A percentile compares a stretch with the other conserved stretches of the same genome.
These are phyloP conservation scores for Palythoa grandis DNA, from an alignment of 92 coral and sea anemone genomes.

Conservation along the genomic window DNA sequence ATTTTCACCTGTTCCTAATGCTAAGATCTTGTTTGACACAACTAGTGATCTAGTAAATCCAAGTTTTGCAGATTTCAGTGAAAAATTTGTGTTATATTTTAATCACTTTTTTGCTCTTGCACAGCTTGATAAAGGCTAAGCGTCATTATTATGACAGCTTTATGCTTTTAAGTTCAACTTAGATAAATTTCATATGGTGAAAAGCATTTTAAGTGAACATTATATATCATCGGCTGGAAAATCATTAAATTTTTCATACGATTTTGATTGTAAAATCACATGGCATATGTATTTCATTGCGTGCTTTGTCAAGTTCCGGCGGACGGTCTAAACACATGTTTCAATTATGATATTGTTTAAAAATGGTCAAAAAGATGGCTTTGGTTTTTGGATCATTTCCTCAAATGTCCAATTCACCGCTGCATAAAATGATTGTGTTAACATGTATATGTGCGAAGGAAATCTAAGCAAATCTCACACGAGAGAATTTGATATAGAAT, in stretches of 20 bases:
- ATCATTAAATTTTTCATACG: slow-evolving; percentile 3
- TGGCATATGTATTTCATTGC: neutral
- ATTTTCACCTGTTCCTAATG: slow-evolving; percentile 26
- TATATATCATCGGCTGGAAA: neutral
- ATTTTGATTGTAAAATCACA: slow-evolving; percentile 29
- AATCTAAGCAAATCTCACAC: no score
- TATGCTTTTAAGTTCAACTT: neutral
- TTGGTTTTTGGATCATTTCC: neutral
- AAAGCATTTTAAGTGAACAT: neutral
- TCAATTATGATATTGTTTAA: neutral
- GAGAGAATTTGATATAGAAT: no score
- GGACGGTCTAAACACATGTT: neutral
- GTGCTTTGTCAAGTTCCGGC: neutral
- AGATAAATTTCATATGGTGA: slow-evolving; percentile 22
- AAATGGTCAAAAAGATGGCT: neutral
- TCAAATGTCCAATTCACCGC: neutral
- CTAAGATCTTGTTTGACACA: neutral
- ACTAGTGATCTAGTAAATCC: neutral
- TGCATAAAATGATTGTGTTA: neutral
- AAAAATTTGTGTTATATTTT: neutral
- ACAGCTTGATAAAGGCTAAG: neutral
- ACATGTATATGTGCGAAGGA: no score
- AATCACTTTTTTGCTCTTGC: neutral
- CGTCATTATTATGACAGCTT: neutral
- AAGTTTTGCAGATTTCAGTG: slow-evolving; percentile 10